Evolutionary conservation across 2,888 invertebrate genomes (phyloP), one percentile per base, ranked within the genome.

Genomic region (Apodemia duryi): DNA sequence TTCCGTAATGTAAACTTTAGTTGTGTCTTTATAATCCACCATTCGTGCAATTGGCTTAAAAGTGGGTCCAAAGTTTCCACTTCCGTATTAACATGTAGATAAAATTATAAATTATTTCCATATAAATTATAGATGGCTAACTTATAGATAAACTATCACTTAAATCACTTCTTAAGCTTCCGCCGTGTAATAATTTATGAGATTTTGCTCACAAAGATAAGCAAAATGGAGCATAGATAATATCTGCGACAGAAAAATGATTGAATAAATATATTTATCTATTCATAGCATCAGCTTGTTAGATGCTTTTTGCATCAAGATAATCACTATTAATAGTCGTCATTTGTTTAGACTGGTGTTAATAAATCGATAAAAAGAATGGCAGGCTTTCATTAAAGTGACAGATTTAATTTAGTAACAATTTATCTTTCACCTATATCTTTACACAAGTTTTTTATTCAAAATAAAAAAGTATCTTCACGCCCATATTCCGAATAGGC

Each of bases 181-280:
- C 52, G 52, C 28, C 28, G 1, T 28, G 28, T 54, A 21, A 28
- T 10, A 54, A 54, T 54, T 54, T 54, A 54, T 29, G 52, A 54
- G 52, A 54, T n/a, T 54, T 28, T 54, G 21, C 21, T 7, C 38
- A 28, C 52, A 54, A 4, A 28, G 52, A 54, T 54, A 54, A 54
- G 52, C 52, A 54, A 54, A 54, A 54, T 54, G 9, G 52, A 28
- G 52, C 21, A 54, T 9, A 28, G 52, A 54, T 54, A 54, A 54
- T 5, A 54, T 54, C 52, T 54, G 52, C 28, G 21, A 28, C 52
- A 54, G 52, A 54, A 54, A 54, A 54, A 54, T 54, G 28, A 54
- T 54, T 54, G 9, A 54, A 54, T 54, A 54, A 28, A 21, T 54
- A 21, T 54, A 9, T 4, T 7, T 54, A 54, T 54, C 52, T 54